Base-by-base conservation (phyloP, 2,888 invertebrate genomes). In the Hydrotaea cyrtoneurina region DNA sequence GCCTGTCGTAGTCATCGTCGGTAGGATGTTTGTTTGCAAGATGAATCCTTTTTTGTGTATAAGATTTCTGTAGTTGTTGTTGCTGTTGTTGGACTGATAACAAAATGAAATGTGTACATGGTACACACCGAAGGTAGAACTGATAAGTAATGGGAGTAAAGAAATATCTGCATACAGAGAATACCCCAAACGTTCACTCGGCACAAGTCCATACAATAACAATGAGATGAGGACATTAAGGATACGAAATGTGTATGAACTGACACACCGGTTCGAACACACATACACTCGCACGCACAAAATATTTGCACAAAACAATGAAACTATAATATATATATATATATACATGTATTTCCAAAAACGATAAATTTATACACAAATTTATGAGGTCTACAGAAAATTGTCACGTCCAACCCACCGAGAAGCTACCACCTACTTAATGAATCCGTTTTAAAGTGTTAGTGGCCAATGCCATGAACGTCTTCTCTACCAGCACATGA, bases 41-140 rank as follows among this genome's bases (percentile, higher is more conserved):
- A 80, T 82, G 79, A 85, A 85, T 82, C 82, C 85, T 77, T 85
- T 85, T 85, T 82, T 79, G 81, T 82, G 73, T 78, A 79, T 78
- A 79, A 82, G 79, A 79, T 81, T 78, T 55, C 19, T 17, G 36
- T 57, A 55, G 53, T 72, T 55, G 26, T 21, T 69, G 43, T 26
- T 66, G 43, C 13, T 66, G 66, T 5, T 66, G 64, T 13, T 66
- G 69, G 59, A 76, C 74, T 46, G 85, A 85, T 85, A 85, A 82
- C 77, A 78, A 85, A 85, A 85, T 85, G 82, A 85, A 85, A 80
- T 82, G 85, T 85, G 82, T 82, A 82, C 79, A 69, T 21, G 59
- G 78, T 36, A 80, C 50, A 73, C 69, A 50, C 39, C 72, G 77
- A 82, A 85, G 82, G 85, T 85, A 85, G 55, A 69, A 64, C 26